phyloP scores from a whole-genome alignment of 1,140 invertebrate genomes.

The Brachionus asplanchnoidis region DNA sequence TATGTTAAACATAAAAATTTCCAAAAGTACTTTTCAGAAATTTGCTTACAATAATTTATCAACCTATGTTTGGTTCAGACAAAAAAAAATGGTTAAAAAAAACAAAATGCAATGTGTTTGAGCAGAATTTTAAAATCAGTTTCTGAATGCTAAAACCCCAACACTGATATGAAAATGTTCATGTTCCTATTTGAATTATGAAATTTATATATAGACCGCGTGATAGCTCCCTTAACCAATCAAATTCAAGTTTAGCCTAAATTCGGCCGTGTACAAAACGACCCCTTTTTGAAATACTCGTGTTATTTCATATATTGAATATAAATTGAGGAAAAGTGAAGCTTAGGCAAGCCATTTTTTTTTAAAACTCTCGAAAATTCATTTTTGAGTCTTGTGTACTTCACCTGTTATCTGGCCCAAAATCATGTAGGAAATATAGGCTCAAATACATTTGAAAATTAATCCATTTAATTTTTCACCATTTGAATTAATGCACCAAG shows the following conservation, averaged over 20 bases:
- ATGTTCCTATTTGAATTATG: background rate
- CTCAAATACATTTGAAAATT: background rate
- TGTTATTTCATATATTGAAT: background rate
- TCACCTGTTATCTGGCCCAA: background rate
- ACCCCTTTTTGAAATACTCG: background rate
- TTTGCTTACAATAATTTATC: background rate
- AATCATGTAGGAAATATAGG: background rate
- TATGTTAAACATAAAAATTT: background rate
- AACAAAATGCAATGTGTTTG: background rate
- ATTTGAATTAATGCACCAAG: too few relatives aligned
- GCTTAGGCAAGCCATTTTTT: background rate
- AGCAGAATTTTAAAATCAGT: background rate
- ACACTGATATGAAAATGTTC: background rate
- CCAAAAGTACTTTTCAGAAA: background rate
- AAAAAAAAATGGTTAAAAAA: background rate
- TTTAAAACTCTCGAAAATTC: background rate
- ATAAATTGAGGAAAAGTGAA: constrained; percentile 8
- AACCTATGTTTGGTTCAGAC: background rate
- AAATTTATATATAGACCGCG: background rate
- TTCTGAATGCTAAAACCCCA: background rate
- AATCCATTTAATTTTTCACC: too few relatives aligned
- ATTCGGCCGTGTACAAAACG: background rate
- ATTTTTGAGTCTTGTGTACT: background rate
- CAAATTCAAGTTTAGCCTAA: background rate
- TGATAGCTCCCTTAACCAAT: background rate